phyloP scores from a whole-genome alignment of 2,888 invertebrate genomes.

The Dryadula phaetusa region DNA sequence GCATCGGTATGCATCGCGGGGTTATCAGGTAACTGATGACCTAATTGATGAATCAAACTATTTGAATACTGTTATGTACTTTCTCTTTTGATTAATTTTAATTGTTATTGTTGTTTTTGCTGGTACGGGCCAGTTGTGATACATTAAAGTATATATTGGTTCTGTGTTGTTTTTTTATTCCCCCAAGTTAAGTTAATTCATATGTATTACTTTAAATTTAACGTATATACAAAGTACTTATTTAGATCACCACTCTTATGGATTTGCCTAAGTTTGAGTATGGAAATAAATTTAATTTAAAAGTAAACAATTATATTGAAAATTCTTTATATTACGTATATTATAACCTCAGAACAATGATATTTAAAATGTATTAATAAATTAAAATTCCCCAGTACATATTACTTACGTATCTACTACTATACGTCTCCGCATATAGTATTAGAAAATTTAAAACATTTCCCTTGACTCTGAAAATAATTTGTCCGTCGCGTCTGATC shows the following conservation, averaged over 20 bases:
- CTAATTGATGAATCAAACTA: conserved; percentile 27
- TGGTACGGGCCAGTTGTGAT: neutral
- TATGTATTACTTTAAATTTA: too few relatives aligned
- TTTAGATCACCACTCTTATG: too few relatives aligned
- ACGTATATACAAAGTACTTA: too few relatives aligned
- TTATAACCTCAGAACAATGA: too few relatives aligned
- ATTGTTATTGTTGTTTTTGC: conserved; percentile 5
- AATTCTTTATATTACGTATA: too few relatives aligned
- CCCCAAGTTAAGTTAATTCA: too few relatives aligned
- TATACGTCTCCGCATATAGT: neutral
- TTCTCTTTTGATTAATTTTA: conserved; percentile 25
- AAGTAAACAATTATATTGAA: too few relatives aligned
- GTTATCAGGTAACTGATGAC: conserved; percentile 32
- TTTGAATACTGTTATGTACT: conserved; percentile 26
- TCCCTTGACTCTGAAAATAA: conserved; percentile 29
- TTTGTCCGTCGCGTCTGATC: conserved; percentile 14
- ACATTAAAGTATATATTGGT: too few relatives aligned
- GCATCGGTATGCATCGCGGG: conserved; percentile 27
- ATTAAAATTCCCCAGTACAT: too few relatives aligned
- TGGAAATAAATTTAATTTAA: too few relatives aligned
- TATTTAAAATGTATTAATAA: neutral
- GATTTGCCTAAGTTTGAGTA: too few relatives aligned
- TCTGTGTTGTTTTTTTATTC: too few relatives aligned
- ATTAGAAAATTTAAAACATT: neutral
- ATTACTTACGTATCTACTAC: neutral